Evolutionary conservation across 1,140 invertebrate genomes (phyloP).

Genomic region (Galleria mellonella): DNA sequence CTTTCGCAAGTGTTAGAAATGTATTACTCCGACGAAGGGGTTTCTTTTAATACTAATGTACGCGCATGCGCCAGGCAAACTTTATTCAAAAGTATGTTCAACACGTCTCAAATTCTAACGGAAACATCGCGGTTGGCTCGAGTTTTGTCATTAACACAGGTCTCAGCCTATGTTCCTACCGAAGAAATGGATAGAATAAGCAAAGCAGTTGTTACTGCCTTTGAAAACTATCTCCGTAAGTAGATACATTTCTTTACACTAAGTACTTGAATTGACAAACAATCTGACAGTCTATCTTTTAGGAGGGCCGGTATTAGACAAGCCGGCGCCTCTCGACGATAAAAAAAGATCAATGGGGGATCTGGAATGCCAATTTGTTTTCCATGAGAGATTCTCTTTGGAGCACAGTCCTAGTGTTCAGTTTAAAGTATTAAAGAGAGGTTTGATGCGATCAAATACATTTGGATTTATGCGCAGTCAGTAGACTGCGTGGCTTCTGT

Average conservation of each 20-base stretch:
- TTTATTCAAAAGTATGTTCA: constrained; percentile 62
- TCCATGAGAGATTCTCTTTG: too few relatives aligned
- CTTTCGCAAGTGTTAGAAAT: constrained; percentile 81
- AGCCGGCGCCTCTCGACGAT: too few relatives aligned
- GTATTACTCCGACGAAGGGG: constrained; percentile 80
- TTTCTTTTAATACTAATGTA: constrained; percentile 72
- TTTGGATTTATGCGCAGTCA: too few relatives aligned
- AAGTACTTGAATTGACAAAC: neutral
- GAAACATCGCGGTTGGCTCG: constrained; percentile 61
- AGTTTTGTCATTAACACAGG: constrained; percentile 56
- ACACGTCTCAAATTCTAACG: constrained; percentile 39
- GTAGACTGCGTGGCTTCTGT: too few relatives aligned
- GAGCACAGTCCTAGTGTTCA: too few relatives aligned
- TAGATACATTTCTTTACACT: constrained; percentile 7
- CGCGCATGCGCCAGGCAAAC: constrained; percentile 75
- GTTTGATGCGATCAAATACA: too few relatives aligned
- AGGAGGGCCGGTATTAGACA: too few relatives aligned
- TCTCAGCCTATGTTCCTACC: constrained; percentile 52
- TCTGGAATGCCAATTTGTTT: too few relatives aligned
- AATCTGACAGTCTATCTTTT: too few relatives aligned
- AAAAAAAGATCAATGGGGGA: too few relatives aligned
- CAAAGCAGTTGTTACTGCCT: constrained; percentile 49
- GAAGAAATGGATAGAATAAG: constrained; percentile 57
- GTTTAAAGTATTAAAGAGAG: too few relatives aligned
- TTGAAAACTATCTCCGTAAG: constrained; percentile 66